Conservation (phyloP, 2,797 vertebrate genomes). For the Chanos chanos region DNA sequence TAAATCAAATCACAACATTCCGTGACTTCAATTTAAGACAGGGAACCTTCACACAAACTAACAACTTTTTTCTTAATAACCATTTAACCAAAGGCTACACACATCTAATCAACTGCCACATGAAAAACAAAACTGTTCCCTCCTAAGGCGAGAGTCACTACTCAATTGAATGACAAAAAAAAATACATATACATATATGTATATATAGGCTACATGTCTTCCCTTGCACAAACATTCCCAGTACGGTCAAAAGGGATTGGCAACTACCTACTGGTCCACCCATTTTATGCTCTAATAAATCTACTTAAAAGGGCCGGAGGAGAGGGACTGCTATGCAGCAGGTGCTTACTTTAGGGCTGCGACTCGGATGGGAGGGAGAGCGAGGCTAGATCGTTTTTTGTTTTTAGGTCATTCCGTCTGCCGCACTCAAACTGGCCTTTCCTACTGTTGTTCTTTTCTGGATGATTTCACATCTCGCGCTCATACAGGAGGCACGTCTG, state of each 20-base stretch:
- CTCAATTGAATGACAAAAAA: not conserved
- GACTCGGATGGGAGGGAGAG: not conserved
- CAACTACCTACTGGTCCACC: slow-evolving; percentile 3
- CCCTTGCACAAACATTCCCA: not conserved
- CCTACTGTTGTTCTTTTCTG: slow-evolving; percentile 18
- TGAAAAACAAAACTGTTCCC: no score
- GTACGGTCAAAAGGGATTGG: not conserved
- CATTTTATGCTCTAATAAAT: slow-evolving; percentile 31
- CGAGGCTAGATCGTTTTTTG: not conserved
- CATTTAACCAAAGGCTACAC: no score
- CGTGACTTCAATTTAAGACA: no score
- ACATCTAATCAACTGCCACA: no score
- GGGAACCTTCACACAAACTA: no score
- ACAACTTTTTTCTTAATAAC: no score
- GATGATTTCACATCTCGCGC: not conserved
- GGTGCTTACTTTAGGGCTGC: not conserved
- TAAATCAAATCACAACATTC: no score
- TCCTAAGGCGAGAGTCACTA: no score
- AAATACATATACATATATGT: not conserved
- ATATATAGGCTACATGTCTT: not conserved
- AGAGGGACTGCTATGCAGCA: slow-evolving; percentile 5
- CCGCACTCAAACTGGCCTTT: no score
- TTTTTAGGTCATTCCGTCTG: slow-evolving; percentile 31
- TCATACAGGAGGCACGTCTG: not conserved
- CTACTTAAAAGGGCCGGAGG: slow-evolving; percentile 12